Evolutionary conservation across 2,113 vertebrate genomes (phyloP).

Genomic region (Lagopus leucura): DNA sequence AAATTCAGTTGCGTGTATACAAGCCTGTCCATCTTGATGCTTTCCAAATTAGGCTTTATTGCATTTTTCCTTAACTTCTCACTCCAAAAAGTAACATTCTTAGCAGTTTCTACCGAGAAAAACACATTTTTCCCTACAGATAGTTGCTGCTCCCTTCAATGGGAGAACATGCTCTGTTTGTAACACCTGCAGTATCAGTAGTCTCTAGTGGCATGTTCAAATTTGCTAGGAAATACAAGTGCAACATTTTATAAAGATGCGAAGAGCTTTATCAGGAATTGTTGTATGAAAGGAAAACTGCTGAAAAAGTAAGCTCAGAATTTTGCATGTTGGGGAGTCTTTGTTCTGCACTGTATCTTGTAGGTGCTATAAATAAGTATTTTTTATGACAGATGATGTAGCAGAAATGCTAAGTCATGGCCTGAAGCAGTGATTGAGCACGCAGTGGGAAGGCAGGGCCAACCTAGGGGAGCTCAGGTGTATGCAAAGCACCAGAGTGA

Average conservation of each 20-base stretch:
- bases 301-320: background rate
- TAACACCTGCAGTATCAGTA: background rate
- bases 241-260: background rate
- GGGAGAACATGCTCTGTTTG: background rate
- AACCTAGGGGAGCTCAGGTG: too few species aligned
- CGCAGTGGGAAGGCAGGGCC: too few species aligned
- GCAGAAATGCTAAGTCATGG: too few species aligned
- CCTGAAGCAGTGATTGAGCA: too few species aligned
- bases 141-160: background rate
- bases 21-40: background rate
- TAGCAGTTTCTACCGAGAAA: background rate
- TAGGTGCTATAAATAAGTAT: slow-evolving; percentile 44
- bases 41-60: background rate
- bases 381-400: background rate
- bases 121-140: background rate
- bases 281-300: background rate
- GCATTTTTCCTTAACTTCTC: background rate
- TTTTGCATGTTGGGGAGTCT: background rate
- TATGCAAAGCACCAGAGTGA: too few species aligned
- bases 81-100: background rate
- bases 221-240: background rate
- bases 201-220: background rate
- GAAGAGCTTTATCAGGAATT: background rate
- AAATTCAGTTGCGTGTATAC: background rate
- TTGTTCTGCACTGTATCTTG: slow-evolving; percentile 2